phyloP scores from a whole-genome alignment of 2,797 vertebrate species.

The Anomalospiza imberbis region DNA sequence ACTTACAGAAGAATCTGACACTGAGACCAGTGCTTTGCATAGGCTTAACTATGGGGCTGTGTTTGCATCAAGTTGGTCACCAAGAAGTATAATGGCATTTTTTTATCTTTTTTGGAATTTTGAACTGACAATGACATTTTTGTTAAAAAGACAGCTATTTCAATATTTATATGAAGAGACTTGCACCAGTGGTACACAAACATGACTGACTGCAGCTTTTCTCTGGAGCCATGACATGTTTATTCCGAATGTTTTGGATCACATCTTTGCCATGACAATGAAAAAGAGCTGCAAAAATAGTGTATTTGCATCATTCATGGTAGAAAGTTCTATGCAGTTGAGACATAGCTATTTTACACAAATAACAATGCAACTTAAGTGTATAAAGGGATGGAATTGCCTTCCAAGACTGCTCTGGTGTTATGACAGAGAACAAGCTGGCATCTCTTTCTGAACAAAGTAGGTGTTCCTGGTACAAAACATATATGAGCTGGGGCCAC shows the following conservation, averaged over 20 bases:
- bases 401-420: neutral
- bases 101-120: neutral
- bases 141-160: neutral
- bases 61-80: neutral
- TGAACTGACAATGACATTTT: neutral
- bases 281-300: neutral
- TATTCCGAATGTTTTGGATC: neutral
- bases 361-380: neutral
- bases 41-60: neutral
- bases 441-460: neutral
- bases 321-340: neutral
- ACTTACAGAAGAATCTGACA: neutral
- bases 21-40: neutral
- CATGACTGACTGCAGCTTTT: neutral
- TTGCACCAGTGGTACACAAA: neutral
- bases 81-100: neutral
- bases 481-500: neutral
- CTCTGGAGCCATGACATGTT: neutral
- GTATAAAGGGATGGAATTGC: neutral
- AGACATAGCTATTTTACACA: neutral
- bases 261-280: neutral
- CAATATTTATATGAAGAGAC: neutral
- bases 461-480: neutral
- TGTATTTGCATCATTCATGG: neutral
- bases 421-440: neutral